Evolutionary conservation across 2,888 invertebrate genomes (phyloP).

Genomic region (Dendrolimus pini): DNA sequence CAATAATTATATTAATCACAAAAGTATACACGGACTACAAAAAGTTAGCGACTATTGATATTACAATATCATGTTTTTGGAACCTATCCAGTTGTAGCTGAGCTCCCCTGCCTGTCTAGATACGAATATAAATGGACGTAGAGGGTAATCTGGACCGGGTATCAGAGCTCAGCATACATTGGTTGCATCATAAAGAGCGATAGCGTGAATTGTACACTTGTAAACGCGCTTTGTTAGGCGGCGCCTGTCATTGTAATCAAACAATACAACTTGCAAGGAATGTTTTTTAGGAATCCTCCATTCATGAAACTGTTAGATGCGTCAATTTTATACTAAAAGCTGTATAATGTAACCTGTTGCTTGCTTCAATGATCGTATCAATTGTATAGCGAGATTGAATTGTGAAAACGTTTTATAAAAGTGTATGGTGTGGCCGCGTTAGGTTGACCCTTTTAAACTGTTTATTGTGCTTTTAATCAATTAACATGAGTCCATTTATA

Average conservation of each 20-base stretch:
- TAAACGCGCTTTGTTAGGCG: conserved; percentile 66
- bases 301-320: conserved; percentile 68
- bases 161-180: conserved; percentile 50
- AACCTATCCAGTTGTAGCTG: conserved; percentile 54
- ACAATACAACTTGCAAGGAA: conserved; percentile 75
- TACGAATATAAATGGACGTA: conserved; percentile 21
- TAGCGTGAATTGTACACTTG: conserved; percentile 74
- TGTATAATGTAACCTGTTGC: conserved; percentile 67
- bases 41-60: conserved; percentile 70
- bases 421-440: too few relatives aligned
- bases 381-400: too few relatives aligned
- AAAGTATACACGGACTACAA: conserved; percentile 62
- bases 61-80: conserved; percentile 68
- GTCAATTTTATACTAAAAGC: conserved; percentile 51
- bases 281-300: conserved; percentile 72
- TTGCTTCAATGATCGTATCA: conserved; percentile 9
- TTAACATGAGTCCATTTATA: too few relatives aligned
- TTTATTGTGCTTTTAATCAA: too few relatives aligned
- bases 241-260: conserved; percentile 69
- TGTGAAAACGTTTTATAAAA: too few relatives aligned
- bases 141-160: conserved; percentile 31
- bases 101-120: conserved; percentile 31
- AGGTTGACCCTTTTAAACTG: too few relatives aligned
- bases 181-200: conserved; percentile 68
- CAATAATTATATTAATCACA: conserved; percentile 69